Base-by-base conservation (phyloP, 2,113 vertebrate genomes). In the Speoplatyrhinus poulsoni region DNA sequence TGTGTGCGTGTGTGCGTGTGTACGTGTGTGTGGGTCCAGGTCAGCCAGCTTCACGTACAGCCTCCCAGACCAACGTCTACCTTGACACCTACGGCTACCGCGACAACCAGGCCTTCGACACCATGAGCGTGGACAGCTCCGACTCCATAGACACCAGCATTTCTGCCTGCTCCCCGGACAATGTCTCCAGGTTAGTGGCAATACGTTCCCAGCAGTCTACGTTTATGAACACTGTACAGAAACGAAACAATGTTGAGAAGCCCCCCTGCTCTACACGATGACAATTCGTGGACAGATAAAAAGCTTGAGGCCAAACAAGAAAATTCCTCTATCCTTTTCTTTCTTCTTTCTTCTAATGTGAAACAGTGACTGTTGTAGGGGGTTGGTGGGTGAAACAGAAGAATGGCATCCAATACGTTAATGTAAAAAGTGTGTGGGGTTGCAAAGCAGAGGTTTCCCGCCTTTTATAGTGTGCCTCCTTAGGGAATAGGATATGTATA, bases 81-180 rank as follows among this genome's bases (percentile, higher is more conserved):
- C 86, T 97, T 73, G 95, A 98, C 70, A 88, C 93, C n/a, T 95
- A 95, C 67, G 93, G 92, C 60, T 96, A 93, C 80, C 92, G 94
- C 36, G 95, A 96, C 62, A 94, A 93, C 4, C 94, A 94, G 26
- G 88, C 95, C 71, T 97, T 95, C 65, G 97, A 99, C 32, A 95
- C 95, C 0, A 67, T 99, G 79, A 99, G 97, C 62, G 85, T 98
- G 69, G 96, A 98, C 64, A 99, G 97, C 46, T 95, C 95, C 0
- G 97, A 99, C 75, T 98, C 96, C 54, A 95, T 98, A 90, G 97
- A 99, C 60, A 99, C 96, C 32, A 99, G 96, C 91, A 94, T 98
- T 86, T 98, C 97, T 0, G 97, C 97, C 0, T 98, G 96, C 62
- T 98, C 96, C 9, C 97, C 97, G 12, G 97, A 99, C 87, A 98